phyloP scores from a whole-genome alignment of 2,797 vertebrate genomes.

The Sebastolobus alascanus region DNA sequence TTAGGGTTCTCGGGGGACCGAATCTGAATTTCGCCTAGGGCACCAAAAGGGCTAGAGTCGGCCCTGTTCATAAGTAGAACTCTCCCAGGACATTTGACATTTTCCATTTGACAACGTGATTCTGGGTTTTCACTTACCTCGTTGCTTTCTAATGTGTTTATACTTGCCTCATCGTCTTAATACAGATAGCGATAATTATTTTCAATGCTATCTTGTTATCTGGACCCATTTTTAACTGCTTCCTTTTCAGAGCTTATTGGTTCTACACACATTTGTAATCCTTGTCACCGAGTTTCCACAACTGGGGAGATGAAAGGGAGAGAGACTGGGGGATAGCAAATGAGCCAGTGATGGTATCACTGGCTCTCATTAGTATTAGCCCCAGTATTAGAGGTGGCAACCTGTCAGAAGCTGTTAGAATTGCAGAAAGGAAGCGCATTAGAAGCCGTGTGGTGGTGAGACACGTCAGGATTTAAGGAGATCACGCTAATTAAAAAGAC shows the following conservation, averaged over 20 bases:
- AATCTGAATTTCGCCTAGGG: too few relatives aligned
- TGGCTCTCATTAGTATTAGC: conserved; percentile 63
- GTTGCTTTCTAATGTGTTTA: conserved; percentile 6
- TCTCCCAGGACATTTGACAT: neutral
- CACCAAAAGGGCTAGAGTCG: too few relatives aligned
- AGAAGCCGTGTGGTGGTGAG: conserved; percentile 18
- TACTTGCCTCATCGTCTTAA: neutral
- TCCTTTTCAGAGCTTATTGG: conserved; percentile 33
- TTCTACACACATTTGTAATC: conserved; percentile 29
- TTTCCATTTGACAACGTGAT: neutral
- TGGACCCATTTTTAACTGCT: conserved; percentile 1
- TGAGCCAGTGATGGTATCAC: conserved; percentile 50
- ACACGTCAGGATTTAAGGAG: conserved; percentile 9
- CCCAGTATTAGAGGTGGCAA: conserved; percentile 41
- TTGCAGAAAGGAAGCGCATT: conserved; percentile 27
- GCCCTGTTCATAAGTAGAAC: neutral
- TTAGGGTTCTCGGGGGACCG: too few relatives aligned
- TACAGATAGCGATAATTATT: conserved; percentile 9
- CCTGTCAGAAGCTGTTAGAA: conserved; percentile 61
- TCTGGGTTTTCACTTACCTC: conserved; percentile 19
- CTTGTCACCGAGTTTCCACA: conserved; percentile 14
- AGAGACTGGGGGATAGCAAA: conserved; percentile 11
- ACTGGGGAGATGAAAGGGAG: conserved; percentile 30
- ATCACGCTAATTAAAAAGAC: conserved; percentile 32
- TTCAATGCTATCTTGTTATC: conserved; percentile 13